phyloP scores from a whole-genome alignment of 2,113 vertebrate species.

The Theristicus caerulescens region DNA sequence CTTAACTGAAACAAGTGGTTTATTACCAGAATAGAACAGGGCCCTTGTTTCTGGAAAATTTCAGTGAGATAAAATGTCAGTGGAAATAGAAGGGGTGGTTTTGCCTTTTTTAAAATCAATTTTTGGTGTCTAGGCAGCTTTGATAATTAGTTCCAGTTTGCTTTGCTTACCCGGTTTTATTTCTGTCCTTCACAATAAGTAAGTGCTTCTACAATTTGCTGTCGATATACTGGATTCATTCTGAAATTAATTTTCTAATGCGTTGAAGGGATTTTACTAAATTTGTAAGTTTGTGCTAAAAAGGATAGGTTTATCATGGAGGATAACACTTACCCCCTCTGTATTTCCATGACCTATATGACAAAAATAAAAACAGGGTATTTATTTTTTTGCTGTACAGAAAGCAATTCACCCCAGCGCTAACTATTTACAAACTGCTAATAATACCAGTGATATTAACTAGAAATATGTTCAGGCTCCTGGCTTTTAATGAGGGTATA shows the following conservation, averaged over 20 bases:
- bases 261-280: neutral
- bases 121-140: neutral
- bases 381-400: neutral
- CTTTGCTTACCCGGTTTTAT: neutral
- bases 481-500: neutral
- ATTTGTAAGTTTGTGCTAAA: neutral
- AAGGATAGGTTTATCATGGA: neutral
- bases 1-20: neutral
- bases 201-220: neutral
- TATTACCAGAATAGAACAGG: neutral
- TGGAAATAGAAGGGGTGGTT: neutral
- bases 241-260: neutral
- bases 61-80: neutral
- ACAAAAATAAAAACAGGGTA: slow-evolving; percentile 12
- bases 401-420: neutral
- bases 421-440: neutral
- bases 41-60: neutral
- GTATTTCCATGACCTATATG: slow-evolving; percentile 56
- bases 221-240: neutral
- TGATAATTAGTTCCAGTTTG: neutral
- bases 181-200: neutral
- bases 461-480: neutral
- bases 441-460: neutral
- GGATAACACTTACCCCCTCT: slow-evolving; percentile 50
- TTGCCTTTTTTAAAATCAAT: neutral